phyloP scores from a whole-genome alignment of 2,113 vertebrate species.

The Pseudopipra pipra region DNA sequence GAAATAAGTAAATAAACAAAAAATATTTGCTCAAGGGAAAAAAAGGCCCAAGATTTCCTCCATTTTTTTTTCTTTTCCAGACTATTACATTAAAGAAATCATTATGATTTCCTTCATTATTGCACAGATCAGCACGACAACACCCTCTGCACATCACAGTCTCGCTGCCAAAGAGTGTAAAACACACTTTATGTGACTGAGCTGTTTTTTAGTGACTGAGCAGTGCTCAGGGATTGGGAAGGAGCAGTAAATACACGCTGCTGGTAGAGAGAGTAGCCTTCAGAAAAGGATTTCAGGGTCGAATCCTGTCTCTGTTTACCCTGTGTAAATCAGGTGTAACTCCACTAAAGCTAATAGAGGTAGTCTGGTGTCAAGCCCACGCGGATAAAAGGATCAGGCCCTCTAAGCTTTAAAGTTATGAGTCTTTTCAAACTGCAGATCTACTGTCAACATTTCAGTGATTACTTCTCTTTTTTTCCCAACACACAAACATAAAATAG shows the following conservation, averaged over 20 bases:
- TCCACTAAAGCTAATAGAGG: slow-evolving; percentile 32
- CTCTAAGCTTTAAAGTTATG: slow-evolving; percentile 57
- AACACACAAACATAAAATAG: slow-evolving; percentile 48
- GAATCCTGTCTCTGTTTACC: slow-evolving; percentile 36
- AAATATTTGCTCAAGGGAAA: not conserved
- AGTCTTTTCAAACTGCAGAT: slow-evolving; percentile 55
- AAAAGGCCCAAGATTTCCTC: not conserved
- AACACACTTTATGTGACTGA: not conserved
- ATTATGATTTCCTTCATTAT: not conserved
- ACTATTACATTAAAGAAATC: not conserved
- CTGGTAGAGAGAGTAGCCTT: slow-evolving; percentile 6
- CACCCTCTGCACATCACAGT: not conserved
- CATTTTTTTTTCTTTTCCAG: accelerated
- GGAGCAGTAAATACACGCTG: not conserved
- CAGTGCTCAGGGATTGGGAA: not conserved
- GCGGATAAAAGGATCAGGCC: slow-evolving; percentile 55
- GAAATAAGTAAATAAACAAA: not conserved
- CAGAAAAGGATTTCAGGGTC: slow-evolving; percentile 36
- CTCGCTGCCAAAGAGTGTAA: not conserved
- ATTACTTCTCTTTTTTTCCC: slow-evolving; percentile 41
- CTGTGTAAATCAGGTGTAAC: slow-evolving; percentile 46
- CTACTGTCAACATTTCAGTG: slow-evolving; percentile 40
- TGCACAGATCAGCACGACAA: not conserved
- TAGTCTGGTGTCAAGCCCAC: slow-evolving; percentile 22
- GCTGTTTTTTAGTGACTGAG: not conserved